Conservation (phyloP, 2,797 vertebrate genomes). For the Geotrypetes seraphini region DNA sequence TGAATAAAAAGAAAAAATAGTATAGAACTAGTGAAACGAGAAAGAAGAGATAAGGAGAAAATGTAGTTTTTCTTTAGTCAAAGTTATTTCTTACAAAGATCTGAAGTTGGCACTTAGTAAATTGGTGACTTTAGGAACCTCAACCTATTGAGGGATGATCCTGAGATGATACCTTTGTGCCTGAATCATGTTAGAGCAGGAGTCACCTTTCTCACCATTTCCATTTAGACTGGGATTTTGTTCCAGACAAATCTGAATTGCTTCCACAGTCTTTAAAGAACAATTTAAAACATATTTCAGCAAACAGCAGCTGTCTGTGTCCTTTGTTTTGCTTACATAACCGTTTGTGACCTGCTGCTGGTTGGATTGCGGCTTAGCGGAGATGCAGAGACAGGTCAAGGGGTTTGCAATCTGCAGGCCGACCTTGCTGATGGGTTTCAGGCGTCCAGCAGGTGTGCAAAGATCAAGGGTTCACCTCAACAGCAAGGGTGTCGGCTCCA, state of each 20-base stretch:
- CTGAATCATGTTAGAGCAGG: no score
- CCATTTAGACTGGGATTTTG: conserved; percentile 3
- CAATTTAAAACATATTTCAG: neutral
- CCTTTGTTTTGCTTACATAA: conserved; percentile 3
- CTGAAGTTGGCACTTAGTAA: no score
- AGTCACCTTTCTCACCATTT: no score
- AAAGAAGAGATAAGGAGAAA: neutral
- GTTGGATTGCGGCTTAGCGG: conserved; percentile 2
- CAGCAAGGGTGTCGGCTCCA: no score
- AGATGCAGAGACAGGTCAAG: no score
- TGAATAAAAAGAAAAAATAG: neutral
- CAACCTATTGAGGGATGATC: no score
- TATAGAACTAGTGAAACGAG: neutral
- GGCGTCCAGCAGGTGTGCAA: neutral
- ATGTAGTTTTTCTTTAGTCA: neutral
- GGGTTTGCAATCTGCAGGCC: no score
- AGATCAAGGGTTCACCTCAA: no score
- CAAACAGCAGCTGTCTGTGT: conserved; percentile 15
- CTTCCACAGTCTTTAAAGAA: conserved; percentile 6
- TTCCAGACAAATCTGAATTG: conserved; percentile 25
- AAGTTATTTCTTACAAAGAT: conserved; percentile 2
- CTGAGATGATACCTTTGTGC: no score
- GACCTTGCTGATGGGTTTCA: no score
- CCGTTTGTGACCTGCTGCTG: conserved; percentile 8
- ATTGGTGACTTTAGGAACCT: no score